A percentile compares a stretch with the other conserved stretches of the same genome.
Conservation (phyloP, 2,888 invertebrate genomes). For the Entomobrya multifasciata region DNA sequence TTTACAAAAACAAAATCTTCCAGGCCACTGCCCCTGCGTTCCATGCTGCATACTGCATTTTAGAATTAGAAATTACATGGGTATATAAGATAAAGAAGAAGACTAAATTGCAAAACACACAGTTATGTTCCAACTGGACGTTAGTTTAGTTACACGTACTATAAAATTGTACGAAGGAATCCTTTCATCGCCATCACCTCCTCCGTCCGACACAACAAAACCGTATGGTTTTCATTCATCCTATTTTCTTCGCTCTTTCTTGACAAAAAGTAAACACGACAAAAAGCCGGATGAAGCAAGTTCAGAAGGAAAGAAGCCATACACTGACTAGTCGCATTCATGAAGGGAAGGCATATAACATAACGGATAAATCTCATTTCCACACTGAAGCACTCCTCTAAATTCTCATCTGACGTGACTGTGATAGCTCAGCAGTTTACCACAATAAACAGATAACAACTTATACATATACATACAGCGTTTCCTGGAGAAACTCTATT, state of each 20-base stretch:
- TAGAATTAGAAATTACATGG: not conserved
- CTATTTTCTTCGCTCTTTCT: not conserved
- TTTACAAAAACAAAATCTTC: not conserved
- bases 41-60: not conserved
- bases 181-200: conserved; percentile 43
- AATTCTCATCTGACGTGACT: conserved; percentile 67
- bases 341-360: conserved; percentile 23
- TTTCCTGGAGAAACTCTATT: not conserved
- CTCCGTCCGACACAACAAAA: not conserved
- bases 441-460: not conserved
- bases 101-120: conserved; percentile 39
- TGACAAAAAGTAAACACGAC: conserved; percentile 13
- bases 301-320: conserved; percentile 50
- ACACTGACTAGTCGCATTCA: too few species aligned
- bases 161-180: conserved; percentile 10
- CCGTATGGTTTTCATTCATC: conserved; percentile 31
- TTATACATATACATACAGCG: not conserved
- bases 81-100: too few species aligned
- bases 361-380: conserved; percentile 56
- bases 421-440: conserved; percentile 61
- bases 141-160: conserved; percentile 11
- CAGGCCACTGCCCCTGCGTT: not conserved
- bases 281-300: conserved; percentile 41
- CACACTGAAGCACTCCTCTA: conserved; percentile 48
- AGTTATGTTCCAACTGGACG: conserved; percentile 39